A percentile compares a stretch with the other conserved stretches of the same genome.
phyloP scores from a whole-genome alignment of 2,113 vertebrate genomes.

The Muntiacus muntjak region DNA sequence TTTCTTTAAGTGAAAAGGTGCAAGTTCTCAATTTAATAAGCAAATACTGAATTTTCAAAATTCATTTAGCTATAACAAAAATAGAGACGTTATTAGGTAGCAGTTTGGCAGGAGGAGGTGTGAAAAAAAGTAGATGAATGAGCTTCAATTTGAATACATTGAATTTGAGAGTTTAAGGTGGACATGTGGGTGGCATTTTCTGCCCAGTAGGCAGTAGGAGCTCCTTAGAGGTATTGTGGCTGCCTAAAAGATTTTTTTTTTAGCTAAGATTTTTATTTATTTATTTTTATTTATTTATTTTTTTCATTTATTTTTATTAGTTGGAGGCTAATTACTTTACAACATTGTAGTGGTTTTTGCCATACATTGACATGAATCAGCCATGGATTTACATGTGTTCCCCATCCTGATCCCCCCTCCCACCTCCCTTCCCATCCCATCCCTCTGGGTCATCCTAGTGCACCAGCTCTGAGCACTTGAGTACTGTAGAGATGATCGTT shows the following conservation, averaged over 20 bases:
- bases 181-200: background rate
- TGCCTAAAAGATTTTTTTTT: background rate
- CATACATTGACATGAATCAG: too few relatives aligned
- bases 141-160: background rate
- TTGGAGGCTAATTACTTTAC: too few relatives aligned
- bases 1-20: background rate
- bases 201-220: background rate
- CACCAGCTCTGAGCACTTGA: background rate
- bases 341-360: too few relatives aligned
- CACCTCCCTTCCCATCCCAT: too few relatives aligned
- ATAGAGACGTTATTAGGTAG: background rate
- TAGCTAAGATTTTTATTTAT: too few relatives aligned
- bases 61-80: background rate
- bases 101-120: background rate
- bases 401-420: too few relatives aligned
- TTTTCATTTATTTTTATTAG: too few relatives aligned
- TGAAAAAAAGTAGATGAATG: background rate
- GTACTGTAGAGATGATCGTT: background rate
- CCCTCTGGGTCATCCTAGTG: too few relatives aligned
- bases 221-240: background rate
- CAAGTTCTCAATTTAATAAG: background rate
- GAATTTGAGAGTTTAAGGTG: background rate
- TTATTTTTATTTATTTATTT: too few relatives aligned
- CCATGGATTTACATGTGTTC: too few relatives aligned
- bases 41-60: background rate